phyloP scores from a whole-genome alignment of 1,140 invertebrate species.

The Meloidogyne hapla region DNA sequence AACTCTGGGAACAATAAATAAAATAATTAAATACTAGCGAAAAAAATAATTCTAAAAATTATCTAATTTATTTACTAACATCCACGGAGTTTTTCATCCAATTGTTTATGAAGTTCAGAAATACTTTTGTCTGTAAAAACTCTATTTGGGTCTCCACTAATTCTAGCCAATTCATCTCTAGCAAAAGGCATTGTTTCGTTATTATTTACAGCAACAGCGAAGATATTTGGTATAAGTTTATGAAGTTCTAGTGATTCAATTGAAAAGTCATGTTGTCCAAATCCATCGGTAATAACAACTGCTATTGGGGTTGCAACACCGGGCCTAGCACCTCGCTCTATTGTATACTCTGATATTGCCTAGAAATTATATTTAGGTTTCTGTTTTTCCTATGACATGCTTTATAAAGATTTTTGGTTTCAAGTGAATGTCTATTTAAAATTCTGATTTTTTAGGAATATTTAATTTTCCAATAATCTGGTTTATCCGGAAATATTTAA shows the following conservation, averaged over 20 bases:
- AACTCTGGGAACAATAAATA: too few species aligned
- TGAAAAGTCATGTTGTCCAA: constrained; percentile 38
- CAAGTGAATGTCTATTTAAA: too few species aligned
- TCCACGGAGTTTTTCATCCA: constrained; percentile 21
- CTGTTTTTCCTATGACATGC: too few species aligned
- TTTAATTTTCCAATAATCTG: too few species aligned
- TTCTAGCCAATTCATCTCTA: constrained; percentile 15
- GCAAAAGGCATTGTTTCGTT: constrained; percentile 19
- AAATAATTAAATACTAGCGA: too few species aligned
- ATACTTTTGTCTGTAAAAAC: constrained; percentile 33
- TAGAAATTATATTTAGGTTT: constrained; percentile 18
- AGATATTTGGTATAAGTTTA: constrained; percentile 38
- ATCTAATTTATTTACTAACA: constrained; percentile 7
- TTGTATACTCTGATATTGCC: constrained; percentile 38
- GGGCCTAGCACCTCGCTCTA: constrained; percentile 41
- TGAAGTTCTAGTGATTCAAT: constrained; percentile 39
- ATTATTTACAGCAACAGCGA: constrained; percentile 45
- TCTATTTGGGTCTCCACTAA: constrained; percentile 32
- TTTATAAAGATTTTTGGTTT: too few species aligned
- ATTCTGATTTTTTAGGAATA: too few species aligned
- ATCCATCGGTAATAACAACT: constrained; percentile 49
- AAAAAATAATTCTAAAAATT: background rate
- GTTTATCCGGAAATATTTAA: too few species aligned
- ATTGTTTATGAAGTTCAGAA: constrained; percentile 11
- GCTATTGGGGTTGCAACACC: constrained; percentile 36